phyloP scores from a whole-genome alignment of 1,140 invertebrate species.

The Ephestia elutella region DNA sequence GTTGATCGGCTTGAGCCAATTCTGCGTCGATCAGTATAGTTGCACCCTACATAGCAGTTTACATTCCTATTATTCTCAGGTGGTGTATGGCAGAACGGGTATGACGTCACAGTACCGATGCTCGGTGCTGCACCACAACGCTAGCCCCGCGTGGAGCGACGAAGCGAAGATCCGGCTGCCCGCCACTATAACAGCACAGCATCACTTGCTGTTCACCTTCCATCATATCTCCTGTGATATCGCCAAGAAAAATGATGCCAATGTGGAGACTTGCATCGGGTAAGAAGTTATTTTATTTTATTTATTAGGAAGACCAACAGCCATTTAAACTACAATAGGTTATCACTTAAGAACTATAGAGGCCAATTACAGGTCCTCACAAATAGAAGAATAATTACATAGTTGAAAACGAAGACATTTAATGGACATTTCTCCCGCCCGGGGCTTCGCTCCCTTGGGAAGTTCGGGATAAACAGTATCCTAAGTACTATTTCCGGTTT shows the following conservation, averaged over 20 bases:
- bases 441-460: no score
- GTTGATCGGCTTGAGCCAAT: no score
- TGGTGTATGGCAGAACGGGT: slow-evolving; percentile 58
- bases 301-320: no score
- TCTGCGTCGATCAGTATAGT: no score
- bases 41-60: neutral
- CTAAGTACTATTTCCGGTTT: no score
- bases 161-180: slow-evolving; percentile 92
- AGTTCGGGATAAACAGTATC: no score
- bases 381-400: no score
- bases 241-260: slow-evolving; percentile 85
- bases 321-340: no score
- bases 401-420: no score
- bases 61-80: slow-evolving; percentile 24
- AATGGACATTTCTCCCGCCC: no score
- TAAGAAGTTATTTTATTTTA: slow-evolving; percentile 25
- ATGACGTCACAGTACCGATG: slow-evolving; percentile 77
- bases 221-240: slow-evolving; percentile 92
- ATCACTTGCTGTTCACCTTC: slow-evolving; percentile 92
- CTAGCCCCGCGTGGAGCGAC: slow-evolving; percentile 88
- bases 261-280: slow-evolving; percentile 90
- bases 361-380: no score
- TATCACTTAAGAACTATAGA: no score
- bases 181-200: slow-evolving; percentile 82
- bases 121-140: slow-evolving; percentile 87